Evolutionary conservation across 2,113 vertebrate genomes (phyloP).

Genomic region (Trogon melanurus): DNA sequence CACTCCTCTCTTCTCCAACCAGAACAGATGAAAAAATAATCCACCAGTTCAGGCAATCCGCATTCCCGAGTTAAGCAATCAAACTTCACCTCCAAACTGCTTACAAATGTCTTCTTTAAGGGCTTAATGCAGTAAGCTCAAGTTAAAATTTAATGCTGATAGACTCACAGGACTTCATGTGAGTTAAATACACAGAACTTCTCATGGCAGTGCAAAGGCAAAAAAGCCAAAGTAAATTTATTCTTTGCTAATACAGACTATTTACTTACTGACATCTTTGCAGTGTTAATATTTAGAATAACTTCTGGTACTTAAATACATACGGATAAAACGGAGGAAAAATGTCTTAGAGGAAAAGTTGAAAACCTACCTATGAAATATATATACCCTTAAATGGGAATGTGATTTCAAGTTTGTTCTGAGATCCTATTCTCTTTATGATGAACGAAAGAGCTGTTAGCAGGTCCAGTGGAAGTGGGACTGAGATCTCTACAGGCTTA

Average conservation of each 20-base stretch:
- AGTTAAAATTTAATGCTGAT: not conserved
- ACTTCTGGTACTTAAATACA: not conserved
- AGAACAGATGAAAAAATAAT: not conserved
- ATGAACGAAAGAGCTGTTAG: not conserved
- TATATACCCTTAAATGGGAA: not conserved
- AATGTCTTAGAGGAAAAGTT: not conserved
- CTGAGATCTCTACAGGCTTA: not conserved
- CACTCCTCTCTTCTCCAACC: not conserved
- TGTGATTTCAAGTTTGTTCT: not conserved
- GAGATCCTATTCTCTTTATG: not conserved
- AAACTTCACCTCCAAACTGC: not conserved
- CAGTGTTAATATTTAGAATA: slow-evolving; percentile 2
- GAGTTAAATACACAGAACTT: not conserved
- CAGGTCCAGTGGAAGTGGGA: not conserved
- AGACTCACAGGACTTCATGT: not conserved
- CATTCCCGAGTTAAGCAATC: not conserved
- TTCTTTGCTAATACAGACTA: not conserved
- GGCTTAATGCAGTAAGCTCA: not conserved
- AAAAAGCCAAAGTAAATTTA: not conserved
- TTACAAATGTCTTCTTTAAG: not conserved
- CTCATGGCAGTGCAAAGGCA: not conserved
- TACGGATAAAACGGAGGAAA: not conserved
- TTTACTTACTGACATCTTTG: not conserved
- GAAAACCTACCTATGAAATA: not conserved
- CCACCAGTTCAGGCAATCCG: not conserved